Evolutionary conservation across 1,140 invertebrate species (phyloP), one percentile per base, ranked within the genome.

Genomic region (Teleogryllus occipitalis): DNA sequence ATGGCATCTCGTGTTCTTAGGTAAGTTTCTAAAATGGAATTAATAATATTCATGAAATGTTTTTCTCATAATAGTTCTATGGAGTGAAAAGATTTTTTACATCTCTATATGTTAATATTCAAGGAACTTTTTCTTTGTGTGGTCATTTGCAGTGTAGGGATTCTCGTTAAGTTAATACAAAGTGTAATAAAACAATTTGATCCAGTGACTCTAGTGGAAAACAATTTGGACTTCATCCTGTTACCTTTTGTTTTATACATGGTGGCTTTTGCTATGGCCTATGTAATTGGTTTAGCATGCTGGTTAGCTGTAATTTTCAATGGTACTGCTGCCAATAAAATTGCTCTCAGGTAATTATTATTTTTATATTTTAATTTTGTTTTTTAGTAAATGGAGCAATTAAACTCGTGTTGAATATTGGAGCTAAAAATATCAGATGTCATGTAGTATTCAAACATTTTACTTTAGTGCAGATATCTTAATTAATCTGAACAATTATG

Each of bases 321-420:
- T 75, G 90, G 90, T 80, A 89, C 89, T 27, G 85, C 90, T 6
- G 86, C 88, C 47, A 88, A 90, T 81, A 89, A 88, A 83, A 83
- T 91, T 46, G 83, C 88, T 12, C 84, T 89, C 12, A 90, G 87
- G 89, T 90, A 86, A 18, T 14, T 47, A 14, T 77, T 77, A n/a
- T 47, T 39, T 39, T 39, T 47, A 7, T 39, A 65, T 3, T 65
- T 65, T 65, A 2, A 18, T 65, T 65, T 10, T 65, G 54, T 65
- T 65, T 65, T 10, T 65, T 7, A 14, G 10, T 65, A 7, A 65
- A 65, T 3, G 7, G 10, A 7, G 18, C 18, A 65, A 65, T 65
- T 65, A 65, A 65, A 65, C 2, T 65, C 18, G 7, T 65, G 54
- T 65, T 65, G 54, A 22, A 75, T 3, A 18, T 73, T 21, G 72